Base-by-base conservation (phyloP, 2,113 vertebrate genomes). In the Neoarius graeffei region DNA sequence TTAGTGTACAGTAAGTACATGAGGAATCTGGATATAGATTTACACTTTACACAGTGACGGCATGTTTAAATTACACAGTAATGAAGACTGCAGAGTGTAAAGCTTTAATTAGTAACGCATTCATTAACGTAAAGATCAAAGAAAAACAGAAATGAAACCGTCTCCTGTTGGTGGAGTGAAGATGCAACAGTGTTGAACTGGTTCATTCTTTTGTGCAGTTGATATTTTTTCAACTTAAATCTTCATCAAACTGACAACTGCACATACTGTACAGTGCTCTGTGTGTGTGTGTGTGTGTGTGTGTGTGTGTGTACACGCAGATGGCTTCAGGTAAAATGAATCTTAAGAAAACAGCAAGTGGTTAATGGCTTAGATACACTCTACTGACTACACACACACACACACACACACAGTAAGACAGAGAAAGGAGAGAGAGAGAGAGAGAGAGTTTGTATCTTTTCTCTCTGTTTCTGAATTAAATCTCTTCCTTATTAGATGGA, bases 281-380 rank as follows among this genome's bases (percentile, higher is more conserved):
- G 42, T 54, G 83, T 13, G 62, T 69, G 30, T 80, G 74, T 79
- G 84, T 85, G 85, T 86, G 71, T 74, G 85, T 60, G 71, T 80
- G 85, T 86, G 85, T 81, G 85, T 81, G 85, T 64, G 64, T 87
- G 74, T 73, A 13, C 48, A 60, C 52, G 59, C 64, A 73, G 74
- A 71, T 8, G 57, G 74, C 85, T 81, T 48, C 71, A 87, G 9
- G 73, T 76, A 52, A 76, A 76, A 50, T 76, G 20, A 20, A 76
- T 76, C 35, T 76, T 20, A 25, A 10, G 48, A 76, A 19, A 76
- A 48, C 19, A 23, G 35, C 73, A 50, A 76, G 73, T 76, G 73
- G 30, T 76, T 76, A 76, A 76, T 19, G 4, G 20, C 73, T 50
- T 50, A 76, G 42, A 50, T 76, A 25, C 35, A 76, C 73, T 52